A percentile compares a stretch with the other conserved stretches of the same genome.
Conservation (phyloP, 1,140 invertebrate species). For the Phenacoccus solenopsis region DNA sequence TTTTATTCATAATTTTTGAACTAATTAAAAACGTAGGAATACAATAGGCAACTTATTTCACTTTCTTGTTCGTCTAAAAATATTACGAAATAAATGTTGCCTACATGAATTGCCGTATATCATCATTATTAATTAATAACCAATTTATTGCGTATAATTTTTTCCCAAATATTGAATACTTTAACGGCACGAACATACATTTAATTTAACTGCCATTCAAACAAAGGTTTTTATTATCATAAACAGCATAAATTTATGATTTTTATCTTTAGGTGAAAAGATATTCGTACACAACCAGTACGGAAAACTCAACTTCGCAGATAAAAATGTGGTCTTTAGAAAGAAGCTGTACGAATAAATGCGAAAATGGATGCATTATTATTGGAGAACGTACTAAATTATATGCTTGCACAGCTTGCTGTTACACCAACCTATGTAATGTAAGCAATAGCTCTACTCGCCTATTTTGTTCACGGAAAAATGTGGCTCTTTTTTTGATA, state of each 20-base stretch:
- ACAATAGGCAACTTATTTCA: no score
- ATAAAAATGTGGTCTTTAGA: conserved; percentile 68
- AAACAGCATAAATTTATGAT: not conserved
- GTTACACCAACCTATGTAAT: conserved; percentile 59
- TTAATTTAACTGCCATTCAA: not conserved
- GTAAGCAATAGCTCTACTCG: conserved; percentile 40
- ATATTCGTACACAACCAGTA: conserved; percentile 68
- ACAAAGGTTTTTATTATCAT: not conserved
- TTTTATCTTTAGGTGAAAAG: conserved; percentile 50
- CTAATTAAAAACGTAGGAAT: no score
- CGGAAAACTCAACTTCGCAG: conserved; percentile 58
- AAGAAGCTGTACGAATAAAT: conserved; percentile 63
- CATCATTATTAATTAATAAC: no score
- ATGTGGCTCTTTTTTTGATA: not conserved
- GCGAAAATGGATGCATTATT: conserved; percentile 71
- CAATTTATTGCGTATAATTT: no score
- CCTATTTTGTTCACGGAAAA: not conserved
- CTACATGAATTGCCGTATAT: no score
- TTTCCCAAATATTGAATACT: not conserved
- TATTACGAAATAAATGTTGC: no score
- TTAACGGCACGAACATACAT: not conserved
- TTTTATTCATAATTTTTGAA: not conserved
- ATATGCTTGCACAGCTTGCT: conserved; percentile 69
- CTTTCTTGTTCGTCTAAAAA: no score
- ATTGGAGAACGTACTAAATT: conserved; percentile 72